Base-by-base conservation (phyloP, 2,888 invertebrate species). In the Lasioglossum marginatum region DNA sequence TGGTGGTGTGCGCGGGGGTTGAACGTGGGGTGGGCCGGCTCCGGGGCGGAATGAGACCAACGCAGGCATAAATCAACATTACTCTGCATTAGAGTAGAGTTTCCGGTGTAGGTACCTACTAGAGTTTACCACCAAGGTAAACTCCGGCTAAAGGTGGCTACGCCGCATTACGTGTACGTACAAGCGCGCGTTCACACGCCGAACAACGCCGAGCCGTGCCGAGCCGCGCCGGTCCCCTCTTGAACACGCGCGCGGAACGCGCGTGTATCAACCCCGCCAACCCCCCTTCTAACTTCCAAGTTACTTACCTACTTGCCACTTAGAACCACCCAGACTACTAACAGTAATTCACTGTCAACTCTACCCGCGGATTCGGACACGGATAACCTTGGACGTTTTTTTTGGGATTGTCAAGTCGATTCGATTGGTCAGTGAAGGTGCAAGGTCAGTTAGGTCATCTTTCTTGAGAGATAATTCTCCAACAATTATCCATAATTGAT, bases 71-170 rank as follows among this genome's bases (percentile, higher is more conserved):
- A 95, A 95, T 95, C 95, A 95, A 93, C 94, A 95, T 95, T 95
- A 95, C 93, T 94, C 94, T 94, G 94, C 93, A 95, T 95, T 95
- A 95, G 93, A 92, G 93, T 92, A 91, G 93, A 94, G 93, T 94
- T 94, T 91, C 93, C 91, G 90, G 88, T 87, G 91, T 89, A 89
- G 92, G 89, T 91, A 90, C 88, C 90, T 92, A 91, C 90, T 92
- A 91, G 93, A 94, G 94, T 94, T 94, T 93, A 93, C 93, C 93
- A 89, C 90, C 90, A 91, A 93, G 93, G 93, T 94, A 93, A 92
- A 94, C 92, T 94, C 92, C 87, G 89, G 87, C 89, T 92, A 87
- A 85, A 90, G 88, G 91, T 90, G 93, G 91, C 85, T 89, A 91
- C 83, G 87, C 86, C 79, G 82, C 88, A 86, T 89, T 87, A 90